These are phyloP conservation scores for Promerops cafer DNA, from an alignment of 2,113 vertebrate species.

Conservation along the genomic window DNA sequence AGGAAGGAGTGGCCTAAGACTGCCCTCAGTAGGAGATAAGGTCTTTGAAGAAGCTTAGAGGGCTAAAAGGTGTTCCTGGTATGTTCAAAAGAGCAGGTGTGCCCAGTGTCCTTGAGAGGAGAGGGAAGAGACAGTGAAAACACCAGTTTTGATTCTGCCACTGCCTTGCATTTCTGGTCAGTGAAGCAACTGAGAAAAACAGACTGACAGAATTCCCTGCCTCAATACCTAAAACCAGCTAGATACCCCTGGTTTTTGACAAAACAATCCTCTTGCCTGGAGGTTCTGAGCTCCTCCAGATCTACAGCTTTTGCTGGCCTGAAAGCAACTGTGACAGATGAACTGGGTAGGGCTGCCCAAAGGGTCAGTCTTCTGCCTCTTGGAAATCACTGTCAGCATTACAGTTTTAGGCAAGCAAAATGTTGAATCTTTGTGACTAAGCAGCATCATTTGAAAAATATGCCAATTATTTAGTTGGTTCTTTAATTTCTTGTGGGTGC, in stretches of 20 bases:
- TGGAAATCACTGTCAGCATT: neutral
- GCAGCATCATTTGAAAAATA: neutral
- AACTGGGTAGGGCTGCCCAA: neutral
- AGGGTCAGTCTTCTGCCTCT: neutral
- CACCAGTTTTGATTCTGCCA: neutral
- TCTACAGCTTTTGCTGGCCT: neutral
- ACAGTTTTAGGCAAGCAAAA: neutral
- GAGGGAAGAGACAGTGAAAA: neutral
- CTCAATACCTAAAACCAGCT: neutral
- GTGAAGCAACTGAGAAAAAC: neutral
- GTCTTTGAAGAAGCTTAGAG: neutral
- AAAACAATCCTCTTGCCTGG: rapidly evolving
- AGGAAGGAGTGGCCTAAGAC: neutral
- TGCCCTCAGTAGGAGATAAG: neutral
- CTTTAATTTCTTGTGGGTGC: neutral
- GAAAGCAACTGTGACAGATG: neutral
- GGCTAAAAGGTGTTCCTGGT: neutral
- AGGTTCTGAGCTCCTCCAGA: neutral
- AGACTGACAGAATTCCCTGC: neutral
- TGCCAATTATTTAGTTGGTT: neutral
- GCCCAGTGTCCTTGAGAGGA: neutral
- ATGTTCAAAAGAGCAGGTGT: neutral
- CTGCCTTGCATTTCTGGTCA: neutral
- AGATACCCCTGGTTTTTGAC: neutral
- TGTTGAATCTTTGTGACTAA: neutral